These are phyloP conservation scores for Alectura lathami DNA, from an alignment of 2,113 vertebrate genomes.

Conservation along the genomic window DNA sequence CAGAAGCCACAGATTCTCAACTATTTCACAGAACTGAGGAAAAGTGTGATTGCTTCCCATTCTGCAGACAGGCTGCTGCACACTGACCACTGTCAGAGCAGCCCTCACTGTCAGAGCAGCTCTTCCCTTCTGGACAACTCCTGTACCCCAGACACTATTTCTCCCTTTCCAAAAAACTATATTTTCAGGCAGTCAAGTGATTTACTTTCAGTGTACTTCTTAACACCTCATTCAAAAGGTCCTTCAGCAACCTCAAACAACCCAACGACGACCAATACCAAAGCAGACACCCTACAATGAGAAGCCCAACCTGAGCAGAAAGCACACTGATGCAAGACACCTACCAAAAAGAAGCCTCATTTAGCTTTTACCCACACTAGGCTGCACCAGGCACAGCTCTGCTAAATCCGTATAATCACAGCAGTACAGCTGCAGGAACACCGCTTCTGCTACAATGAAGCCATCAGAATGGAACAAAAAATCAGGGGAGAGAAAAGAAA, in stretches of 20 bases:
- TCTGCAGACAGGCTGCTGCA: not conserved
- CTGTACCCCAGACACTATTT: not conserved
- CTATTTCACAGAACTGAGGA: not conserved
- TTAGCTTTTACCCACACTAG: not conserved
- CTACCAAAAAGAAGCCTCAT: not conserved
- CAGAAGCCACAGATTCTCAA: not conserved
- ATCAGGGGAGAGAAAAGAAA: not conserved
- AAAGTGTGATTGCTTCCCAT: accelerated
- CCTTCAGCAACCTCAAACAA: not conserved
- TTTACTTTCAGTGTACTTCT: not conserved
- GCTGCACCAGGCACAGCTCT: not conserved
- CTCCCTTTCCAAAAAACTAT: not conserved
- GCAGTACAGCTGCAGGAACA: not conserved
- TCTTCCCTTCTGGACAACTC: not conserved
- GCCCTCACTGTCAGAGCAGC: accelerated
- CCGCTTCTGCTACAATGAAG: not conserved
- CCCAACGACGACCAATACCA: not conserved
- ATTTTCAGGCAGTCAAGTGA: not conserved
- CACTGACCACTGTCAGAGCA: not conserved
- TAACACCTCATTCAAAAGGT: not conserved
- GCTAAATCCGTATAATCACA: not conserved
- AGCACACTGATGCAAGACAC: not conserved
- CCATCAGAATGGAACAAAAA: not conserved
- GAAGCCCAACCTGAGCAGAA: not conserved
- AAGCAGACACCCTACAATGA: not conserved